A percentile compares a stretch with the other conserved stretches of the same genome.
These are phyloP conservation scores for Acrossocheilus fasciatus DNA, from an alignment of 2,797 vertebrate genomes.

Conservation along the genomic window DNA sequence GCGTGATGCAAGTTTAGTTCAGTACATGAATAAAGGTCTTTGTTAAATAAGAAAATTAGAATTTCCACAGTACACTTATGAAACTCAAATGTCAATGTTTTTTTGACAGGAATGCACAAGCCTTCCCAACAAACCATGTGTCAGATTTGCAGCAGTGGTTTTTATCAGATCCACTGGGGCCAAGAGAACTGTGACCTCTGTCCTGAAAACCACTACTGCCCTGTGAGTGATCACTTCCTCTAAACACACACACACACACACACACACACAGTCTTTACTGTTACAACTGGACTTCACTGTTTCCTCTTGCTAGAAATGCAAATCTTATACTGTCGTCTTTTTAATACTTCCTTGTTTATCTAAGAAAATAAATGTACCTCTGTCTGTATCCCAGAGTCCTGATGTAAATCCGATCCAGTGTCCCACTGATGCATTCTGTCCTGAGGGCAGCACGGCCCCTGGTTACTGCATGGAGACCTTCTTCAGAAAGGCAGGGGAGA, in stretches of 20 bases:
- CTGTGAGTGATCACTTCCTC: constrained; percentile 76
- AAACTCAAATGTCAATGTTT: neutral
- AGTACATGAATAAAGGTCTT: neutral
- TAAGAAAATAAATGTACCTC: neutral
- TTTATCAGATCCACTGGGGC: constrained; percentile 82
- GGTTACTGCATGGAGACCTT: constrained; percentile 91
- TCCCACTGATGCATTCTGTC: constrained; percentile 89
- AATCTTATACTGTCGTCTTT: neutral
- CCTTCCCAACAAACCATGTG: constrained; percentile 76
- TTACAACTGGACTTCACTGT: neutral
- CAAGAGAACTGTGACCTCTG: constrained; percentile 84
- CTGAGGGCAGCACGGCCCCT: constrained; percentile 81
- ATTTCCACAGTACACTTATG: neutral
- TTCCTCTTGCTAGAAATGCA: neutral
- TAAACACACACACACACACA: neutral
- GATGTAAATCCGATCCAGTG: constrained; percentile 85
- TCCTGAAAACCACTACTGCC: constrained; percentile 90
- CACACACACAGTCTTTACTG: neutral
- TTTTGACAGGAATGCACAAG: constrained; percentile 84
- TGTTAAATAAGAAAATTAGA: constrained; percentile 4
- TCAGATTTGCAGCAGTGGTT: constrained; percentile 83
- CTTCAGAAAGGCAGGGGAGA: constrained; percentile 83
- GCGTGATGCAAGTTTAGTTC: neutral
- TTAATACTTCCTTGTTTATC: neutral
- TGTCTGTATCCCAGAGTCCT: constrained; percentile 78